Evolutionary conservation across 2,797 vertebrate genomes (phyloP).

Genomic region (Monodelphis domestica): DNA sequence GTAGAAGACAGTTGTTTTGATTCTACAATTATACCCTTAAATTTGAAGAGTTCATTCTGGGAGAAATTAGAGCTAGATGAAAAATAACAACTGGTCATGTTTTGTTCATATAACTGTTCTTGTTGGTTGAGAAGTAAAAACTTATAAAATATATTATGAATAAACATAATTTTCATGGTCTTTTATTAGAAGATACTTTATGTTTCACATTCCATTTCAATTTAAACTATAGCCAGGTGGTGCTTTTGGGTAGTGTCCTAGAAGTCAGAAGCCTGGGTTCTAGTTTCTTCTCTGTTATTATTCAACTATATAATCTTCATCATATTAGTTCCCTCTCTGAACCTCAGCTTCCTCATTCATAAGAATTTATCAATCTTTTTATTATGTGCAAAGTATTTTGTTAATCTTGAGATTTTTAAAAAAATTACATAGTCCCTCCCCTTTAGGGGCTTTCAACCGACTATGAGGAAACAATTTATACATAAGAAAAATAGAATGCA

Average conservation of each 20-base stretch:
- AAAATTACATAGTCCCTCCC: neutral
- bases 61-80: conserved; percentile 28
- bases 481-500: neutral
- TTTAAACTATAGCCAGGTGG: neutral
- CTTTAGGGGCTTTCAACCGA: neutral
- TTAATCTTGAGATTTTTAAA: neutral
- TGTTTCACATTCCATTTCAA: neutral
- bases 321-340: neutral
- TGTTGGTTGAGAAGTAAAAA: neutral
- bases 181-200: neutral
- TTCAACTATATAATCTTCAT: neutral
- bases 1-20: conserved; percentile 15
- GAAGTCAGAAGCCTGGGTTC: accelerated
- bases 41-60: conserved; percentile 22
- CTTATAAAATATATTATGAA: neutral
- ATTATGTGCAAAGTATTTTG: neutral
- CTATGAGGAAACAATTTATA: neutral
- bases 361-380: neutral
- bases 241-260: accelerated
- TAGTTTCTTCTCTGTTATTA: neutral
- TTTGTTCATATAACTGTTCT: too few relatives aligned
- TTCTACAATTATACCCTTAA: conserved; percentile 45
- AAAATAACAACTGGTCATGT: conserved; percentile 14
- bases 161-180: neutral
- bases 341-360: neutral